Base-by-base conservation (phyloP, 2,888 invertebrate genomes). In the Melolontha melolontha region DNA sequence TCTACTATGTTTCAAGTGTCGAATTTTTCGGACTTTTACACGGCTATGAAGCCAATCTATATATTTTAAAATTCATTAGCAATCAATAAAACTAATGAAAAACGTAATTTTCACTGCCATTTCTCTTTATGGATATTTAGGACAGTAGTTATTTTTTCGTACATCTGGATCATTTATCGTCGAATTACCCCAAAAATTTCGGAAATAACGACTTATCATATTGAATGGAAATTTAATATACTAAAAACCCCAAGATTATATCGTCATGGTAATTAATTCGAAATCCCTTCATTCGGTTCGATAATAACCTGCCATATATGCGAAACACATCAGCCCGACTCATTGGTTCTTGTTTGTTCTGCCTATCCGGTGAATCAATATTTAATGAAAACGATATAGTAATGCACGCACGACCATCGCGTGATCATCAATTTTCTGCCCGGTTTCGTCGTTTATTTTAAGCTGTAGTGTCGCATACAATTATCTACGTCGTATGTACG, bases 291-390 rank as follows among this genome's bases (percentile, higher is more conserved):
- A 39, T 39, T 22, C 54, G 39, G 40, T 54, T 54, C 40, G 54
- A 16, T 54, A 54, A 54, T 54, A 54, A 54, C 40, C 54, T 54
- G 54, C 17, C 54, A 54, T 40, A 54, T 54, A 54, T 17, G 54
- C 54, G 41, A 54, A 14, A 39, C 40, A 54, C 40, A 40, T 40
- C 40, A 54, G 40, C 40, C 16, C 54, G 41, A 54, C 16, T 54
- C 54, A 54, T 54, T 54, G 54, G 54, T 54, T 54, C 40, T 17
- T 40, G 40, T 54, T 54, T 54, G 40, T 54, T 54, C 29, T 40
- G 40, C 11, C 54, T 54, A 54, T 40, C 40, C 54, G 17, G 41
- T 40, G 29, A 54, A 54, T 54, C 54, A 40, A 54, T 54, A 54
- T 54, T 54, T 54, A 54, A 54, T 54, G 54, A 54, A 54, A 54